phyloP scores from a whole-genome alignment of 2,888 invertebrate species.

The Agriopis marginaria region DNA sequence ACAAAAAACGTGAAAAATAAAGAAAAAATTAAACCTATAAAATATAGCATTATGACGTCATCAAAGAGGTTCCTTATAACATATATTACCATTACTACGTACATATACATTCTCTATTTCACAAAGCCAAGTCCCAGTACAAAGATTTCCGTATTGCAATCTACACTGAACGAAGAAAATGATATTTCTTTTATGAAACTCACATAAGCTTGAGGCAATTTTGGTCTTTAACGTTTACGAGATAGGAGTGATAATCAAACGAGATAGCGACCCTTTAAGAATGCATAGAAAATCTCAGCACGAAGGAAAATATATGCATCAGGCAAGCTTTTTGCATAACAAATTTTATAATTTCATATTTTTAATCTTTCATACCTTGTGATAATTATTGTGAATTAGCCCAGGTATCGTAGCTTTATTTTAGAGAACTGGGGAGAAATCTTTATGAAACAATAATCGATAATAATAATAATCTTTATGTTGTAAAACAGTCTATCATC shows the following conservation, averaged over 20 bases:
- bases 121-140: constrained; percentile 16
- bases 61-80: too few relatives aligned
- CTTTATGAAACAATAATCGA: too few relatives aligned
- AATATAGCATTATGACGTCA: too few relatives aligned
- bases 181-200: constrained; percentile 19
- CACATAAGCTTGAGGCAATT: neutral
- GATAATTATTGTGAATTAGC: too few relatives aligned
- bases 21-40: too few relatives aligned
- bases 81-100: too few relatives aligned
- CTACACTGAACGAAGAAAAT: constrained; percentile 22
- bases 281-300: constrained; percentile 10
- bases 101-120: neutral
- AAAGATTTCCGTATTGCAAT: constrained; percentile 24
- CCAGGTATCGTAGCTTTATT: too few relatives aligned
- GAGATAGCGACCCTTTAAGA: neutral
- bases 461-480: too few relatives aligned
- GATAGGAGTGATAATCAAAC: constrained; percentile 7
- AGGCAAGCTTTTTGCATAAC: constrained; percentile 15
- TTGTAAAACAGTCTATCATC: too few relatives aligned
- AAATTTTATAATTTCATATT: constrained; percentile 5
- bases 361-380: neutral
- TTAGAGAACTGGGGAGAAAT: too few relatives aligned
- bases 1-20: too few relatives aligned
- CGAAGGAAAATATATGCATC: constrained; percentile 7
- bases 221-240: neutral